Percentiles rank a stretch among this genome's conserved stretches.
These are phyloP conservation scores for Danio tinwini DNA, from an alignment of 2,797 vertebrate genomes.

Conservation along the genomic window DNA sequence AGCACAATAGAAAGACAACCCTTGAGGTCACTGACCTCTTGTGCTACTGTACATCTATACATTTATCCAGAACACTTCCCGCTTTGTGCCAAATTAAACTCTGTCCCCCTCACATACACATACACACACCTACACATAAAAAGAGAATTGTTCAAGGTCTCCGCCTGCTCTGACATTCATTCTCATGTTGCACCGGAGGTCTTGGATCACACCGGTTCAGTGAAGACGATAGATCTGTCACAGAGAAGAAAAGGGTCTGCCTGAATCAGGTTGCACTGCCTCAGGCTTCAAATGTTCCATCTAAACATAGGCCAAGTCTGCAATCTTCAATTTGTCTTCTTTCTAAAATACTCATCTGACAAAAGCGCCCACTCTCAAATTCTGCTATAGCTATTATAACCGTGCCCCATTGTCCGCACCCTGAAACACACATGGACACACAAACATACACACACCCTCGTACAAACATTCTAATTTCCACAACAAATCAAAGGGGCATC, in stretches of 20 bases:
- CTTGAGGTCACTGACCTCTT: slow-evolving; percentile 4
- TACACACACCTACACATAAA: slow-evolving; percentile 14
- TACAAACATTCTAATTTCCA: slow-evolving; percentile 42
- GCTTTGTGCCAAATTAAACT: slow-evolving; percentile 52
- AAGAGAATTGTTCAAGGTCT: slow-evolving; percentile 41
- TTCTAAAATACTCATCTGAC: slow-evolving; percentile 43
- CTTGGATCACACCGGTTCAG: slow-evolving; percentile 46
- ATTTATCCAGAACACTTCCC: slow-evolving; percentile 45
- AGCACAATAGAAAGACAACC: neutral
- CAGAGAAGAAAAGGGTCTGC: slow-evolving; percentile 27
- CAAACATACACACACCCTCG: slow-evolving; percentile 30
- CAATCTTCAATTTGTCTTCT: slow-evolving; percentile 42
- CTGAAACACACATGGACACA: slow-evolving; percentile 22
- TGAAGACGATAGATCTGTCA: slow-evolving; percentile 24
- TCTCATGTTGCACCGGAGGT: slow-evolving; percentile 42
- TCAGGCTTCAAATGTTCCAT: slow-evolving; percentile 40
- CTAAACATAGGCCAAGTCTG: slow-evolving; percentile 44
- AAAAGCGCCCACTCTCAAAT: slow-evolving; percentile 42
- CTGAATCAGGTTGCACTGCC: slow-evolving; percentile 50
- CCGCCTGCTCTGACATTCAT: slow-evolving; percentile 51
- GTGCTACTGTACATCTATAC: slow-evolving; percentile 29
- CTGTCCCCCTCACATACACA: neutral
- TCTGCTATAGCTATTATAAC: slow-evolving; percentile 32
- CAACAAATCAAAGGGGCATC: slow-evolving; percentile 22
- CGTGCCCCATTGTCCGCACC: slow-evolving; percentile 23